Percentiles rank a stretch among this genome's conserved stretches.
Evolutionary conservation across 2,113 vertebrate genomes (phyloP).

Genomic region (Brachirus orientalis): DNA sequence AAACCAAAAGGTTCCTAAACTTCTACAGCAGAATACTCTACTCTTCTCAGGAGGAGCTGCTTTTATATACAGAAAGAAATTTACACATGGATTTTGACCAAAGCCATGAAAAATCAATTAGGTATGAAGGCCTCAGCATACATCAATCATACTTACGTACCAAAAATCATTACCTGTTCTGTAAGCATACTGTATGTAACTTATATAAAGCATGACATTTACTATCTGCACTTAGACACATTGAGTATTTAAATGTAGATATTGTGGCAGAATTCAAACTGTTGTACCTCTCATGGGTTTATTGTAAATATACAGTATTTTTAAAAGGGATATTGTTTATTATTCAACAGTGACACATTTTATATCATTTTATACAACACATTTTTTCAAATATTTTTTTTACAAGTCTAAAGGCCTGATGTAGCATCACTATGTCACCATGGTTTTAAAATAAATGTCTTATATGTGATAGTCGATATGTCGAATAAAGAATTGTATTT

Average conservation of each 20-base stretch:
- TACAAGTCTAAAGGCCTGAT: constrained; percentile 28
- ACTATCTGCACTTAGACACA: constrained; percentile 34
- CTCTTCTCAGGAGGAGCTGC: constrained; percentile 4
- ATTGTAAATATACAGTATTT: constrained; percentile 68
- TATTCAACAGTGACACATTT: constrained; percentile 42
- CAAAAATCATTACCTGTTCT: constrained; percentile 11
- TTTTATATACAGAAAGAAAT: background rate
- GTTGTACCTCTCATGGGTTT: constrained; percentile 14
- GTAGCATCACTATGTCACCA: constrained; percentile 35
- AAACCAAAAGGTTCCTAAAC: no score
- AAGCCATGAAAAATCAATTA: constrained; percentile 12
- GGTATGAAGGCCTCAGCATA: background rate
- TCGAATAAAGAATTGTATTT: constrained; percentile 70
- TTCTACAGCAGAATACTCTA: background rate
- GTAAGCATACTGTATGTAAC: constrained; percentile 34
- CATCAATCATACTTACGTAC: constrained; percentile 11
- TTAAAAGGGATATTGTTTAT: constrained; percentile 27
- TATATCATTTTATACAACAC: constrained; percentile 32
- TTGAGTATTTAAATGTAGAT: constrained; percentile 62
- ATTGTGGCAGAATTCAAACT: constrained; percentile 30
- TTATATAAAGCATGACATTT: constrained; percentile 44
- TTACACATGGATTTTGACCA: constrained; percentile 25
- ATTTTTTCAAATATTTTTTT: constrained; percentile 32
- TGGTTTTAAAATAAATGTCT: constrained; percentile 38
- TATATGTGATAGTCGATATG: constrained; percentile 42